Base-by-base conservation (phyloP, 2,888 invertebrate genomes). In the Hydropsyche betteni region DNA sequence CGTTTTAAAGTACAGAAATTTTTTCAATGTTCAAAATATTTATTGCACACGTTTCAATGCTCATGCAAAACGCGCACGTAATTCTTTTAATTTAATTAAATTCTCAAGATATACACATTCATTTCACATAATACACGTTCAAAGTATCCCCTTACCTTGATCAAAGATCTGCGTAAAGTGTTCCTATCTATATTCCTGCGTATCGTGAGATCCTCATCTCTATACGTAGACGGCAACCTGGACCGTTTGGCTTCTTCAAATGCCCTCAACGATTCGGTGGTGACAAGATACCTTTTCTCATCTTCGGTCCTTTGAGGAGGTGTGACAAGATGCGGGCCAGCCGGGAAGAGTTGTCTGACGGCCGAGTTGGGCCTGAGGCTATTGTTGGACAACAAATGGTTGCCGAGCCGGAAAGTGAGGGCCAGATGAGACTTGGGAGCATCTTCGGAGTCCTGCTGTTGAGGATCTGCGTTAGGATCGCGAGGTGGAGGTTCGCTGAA, bases 121-220 rank as follows among this genome's bases (percentile, higher is more conserved):
- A 24, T 2, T 24, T 24, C 24, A 24, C 2, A 24, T 2, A 24
- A 24, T 24, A 24, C 24, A 24, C 24, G 24, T 24, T 24, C 24
- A 24, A 24, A 24, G 1, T 24, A 2, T 24, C 24, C 24, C 24
- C 24, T 24, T 44, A 44, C 44, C 80, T 93, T 90, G 80, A 94
- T 91, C 72, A 94, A 86, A 12, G 94, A 95, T 79, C 95, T 89
- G 2, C 95, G 87, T 14, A 95, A 84, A 0, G 95, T 94, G 82
- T 95, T 95, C 64, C 94, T 88, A 81, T 95, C 95, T 77, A 95
- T 95, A 51, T 94, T 94, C 68, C 92, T 88, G 12, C 92, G 89
- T 76, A 91, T 91, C 72, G 90, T 92, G 24, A 90, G 90, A 44
- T 91, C 91, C 78, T 91, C 91, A 44, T 84, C 88, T 84, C 82